These are phyloP conservation scores for Dermatemys mawii DNA, from an alignment of 2,113 vertebrate species.

Conservation along the genomic window DNA sequence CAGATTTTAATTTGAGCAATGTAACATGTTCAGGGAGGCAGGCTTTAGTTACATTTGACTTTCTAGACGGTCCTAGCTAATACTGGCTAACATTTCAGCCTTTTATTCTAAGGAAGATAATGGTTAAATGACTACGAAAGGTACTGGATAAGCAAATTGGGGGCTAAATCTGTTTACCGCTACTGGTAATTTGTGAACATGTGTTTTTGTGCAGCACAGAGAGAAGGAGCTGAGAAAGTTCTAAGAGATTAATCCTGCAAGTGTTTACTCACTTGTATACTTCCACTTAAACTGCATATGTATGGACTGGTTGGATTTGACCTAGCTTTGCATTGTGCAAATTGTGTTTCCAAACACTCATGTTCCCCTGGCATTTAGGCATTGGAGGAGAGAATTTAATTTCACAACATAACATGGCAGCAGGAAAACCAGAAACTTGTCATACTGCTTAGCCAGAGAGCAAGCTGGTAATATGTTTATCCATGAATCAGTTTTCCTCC, in stretches of 20 bases:
- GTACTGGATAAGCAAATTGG: neutral
- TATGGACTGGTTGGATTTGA: neutral
- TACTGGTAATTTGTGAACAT: neutral
- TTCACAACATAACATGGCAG: neutral
- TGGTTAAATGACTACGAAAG: neutral
- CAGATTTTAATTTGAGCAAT: neutral
- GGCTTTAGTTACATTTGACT: neutral
- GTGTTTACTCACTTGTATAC: neutral
- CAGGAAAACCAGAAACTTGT: neutral
- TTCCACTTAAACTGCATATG: rapidly evolving
- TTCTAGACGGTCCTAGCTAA: neutral
- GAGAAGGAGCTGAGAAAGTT: neutral
- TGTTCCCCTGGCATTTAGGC: neutral
- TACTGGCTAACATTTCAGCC: neutral
- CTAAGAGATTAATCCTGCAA: neutral
- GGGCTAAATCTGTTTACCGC: too few relatives aligned
- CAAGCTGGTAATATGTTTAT: neutral
- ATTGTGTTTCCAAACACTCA: neutral
- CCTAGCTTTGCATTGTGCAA: neutral
- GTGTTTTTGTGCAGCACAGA: neutral
- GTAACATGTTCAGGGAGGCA: neutral
- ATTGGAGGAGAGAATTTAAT: neutral
- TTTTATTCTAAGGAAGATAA: neutral
- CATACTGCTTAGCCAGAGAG: neutral
- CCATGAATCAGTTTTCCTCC: too few relatives aligned